Percentiles rank a stretch among this genome's conserved stretches.
Evolutionary conservation across 37 sponge, comb jelly and placozoan genomes (phyloP).

Genomic region (Spongilla lacustris): DNA sequence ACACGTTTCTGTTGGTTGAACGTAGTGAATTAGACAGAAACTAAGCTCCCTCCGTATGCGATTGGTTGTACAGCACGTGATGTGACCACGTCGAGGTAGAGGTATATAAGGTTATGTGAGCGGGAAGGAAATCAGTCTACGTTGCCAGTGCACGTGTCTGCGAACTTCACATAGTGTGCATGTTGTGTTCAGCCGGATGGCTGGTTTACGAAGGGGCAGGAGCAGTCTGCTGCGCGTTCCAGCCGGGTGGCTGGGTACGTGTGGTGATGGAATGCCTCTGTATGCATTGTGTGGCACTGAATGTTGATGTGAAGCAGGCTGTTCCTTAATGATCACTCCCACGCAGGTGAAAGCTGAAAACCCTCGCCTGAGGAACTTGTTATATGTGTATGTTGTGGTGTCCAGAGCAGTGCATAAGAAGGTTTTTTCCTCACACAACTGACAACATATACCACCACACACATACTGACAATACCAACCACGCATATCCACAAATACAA

Average conservation of each 20-base stretch:
- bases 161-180: background rate
- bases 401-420: background rate
- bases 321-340: background rate
- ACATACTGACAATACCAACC: too few relatives aligned
- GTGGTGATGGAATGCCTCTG: background rate
- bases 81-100: background rate
- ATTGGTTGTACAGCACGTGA: background rate
- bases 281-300: background rate
- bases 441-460: too few relatives aligned
- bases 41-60: background rate
- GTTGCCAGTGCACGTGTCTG: background rate
- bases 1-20: background rate
- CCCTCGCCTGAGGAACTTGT: background rate
- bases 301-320: background rate
- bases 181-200: slow-evolving; percentile 1
- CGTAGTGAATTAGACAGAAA: slow-evolving; percentile 1
- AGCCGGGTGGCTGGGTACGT: background rate
- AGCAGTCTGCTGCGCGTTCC: background rate
- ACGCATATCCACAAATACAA: too few relatives aligned
- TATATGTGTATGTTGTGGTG: background rate
- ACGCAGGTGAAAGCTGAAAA: background rate
- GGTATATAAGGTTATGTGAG: background rate
- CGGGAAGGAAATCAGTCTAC: slow-evolving; percentile 1
- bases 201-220: background rate
- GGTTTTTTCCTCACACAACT: background rate